Percentiles rank a stretch among this genome's conserved stretches.
phyloP scores from a whole-genome alignment of 2,797 vertebrate genomes.

The Pelodytes ibericus region DNA sequence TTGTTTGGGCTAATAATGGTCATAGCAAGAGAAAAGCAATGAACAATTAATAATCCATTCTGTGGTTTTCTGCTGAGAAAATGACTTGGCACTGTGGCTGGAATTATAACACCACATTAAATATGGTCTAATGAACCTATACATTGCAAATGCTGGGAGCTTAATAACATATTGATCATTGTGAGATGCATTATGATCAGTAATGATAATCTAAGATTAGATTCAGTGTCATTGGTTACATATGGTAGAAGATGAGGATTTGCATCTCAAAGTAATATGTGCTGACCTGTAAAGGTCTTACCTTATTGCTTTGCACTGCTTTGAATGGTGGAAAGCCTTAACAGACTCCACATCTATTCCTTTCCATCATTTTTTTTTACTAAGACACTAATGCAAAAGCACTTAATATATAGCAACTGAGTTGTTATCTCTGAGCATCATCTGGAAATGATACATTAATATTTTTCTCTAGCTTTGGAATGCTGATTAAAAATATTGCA shows the following conservation, averaged over 20 bases:
- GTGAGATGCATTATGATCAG: not conserved
- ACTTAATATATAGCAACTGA: too few relatives aligned
- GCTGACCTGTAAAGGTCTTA: too few relatives aligned
- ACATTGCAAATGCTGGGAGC: not conserved
- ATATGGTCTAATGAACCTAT: not conserved
- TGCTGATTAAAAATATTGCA: too few relatives aligned
- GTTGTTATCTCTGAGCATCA: too few relatives aligned
- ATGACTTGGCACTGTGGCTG: not conserved
- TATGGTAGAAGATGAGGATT: too few relatives aligned
- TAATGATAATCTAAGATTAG: not conserved
- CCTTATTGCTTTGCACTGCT: not conserved
- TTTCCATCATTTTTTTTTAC: not conserved
- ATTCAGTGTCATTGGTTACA: not conserved
- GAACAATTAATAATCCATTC: not conserved
- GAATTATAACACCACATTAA: conserved; percentile 1
- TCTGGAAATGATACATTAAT: too few relatives aligned
- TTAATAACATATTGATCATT: not conserved
- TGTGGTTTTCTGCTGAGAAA: not conserved
- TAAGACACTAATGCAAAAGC: too few relatives aligned
- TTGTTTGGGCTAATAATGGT: not conserved
- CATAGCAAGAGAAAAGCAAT: not conserved
- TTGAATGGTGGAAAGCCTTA: not conserved
- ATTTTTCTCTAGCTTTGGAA: too few relatives aligned
- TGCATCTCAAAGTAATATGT: too few relatives aligned
- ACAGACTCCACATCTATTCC: not conserved